phyloP scores from a whole-genome alignment of 1,140 invertebrate species.

The Copidosoma floridanum region DNA sequence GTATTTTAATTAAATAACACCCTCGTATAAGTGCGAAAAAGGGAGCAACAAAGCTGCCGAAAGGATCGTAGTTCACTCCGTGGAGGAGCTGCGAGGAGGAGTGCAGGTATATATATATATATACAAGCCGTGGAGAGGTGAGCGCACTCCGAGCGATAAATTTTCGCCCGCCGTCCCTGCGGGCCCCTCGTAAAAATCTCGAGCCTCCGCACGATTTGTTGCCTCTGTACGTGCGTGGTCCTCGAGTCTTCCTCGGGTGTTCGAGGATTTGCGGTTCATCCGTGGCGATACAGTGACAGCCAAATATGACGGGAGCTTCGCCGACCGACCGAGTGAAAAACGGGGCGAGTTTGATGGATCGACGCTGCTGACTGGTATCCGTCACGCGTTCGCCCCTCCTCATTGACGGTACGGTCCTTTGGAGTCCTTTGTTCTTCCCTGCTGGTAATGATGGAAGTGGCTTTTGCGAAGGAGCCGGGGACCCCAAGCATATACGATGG shows the following conservation, averaged over 20 bases:
- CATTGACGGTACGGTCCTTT: too few species aligned
- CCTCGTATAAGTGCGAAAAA: too few species aligned
- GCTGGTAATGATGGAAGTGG: too few species aligned
- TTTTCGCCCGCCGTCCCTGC: neutral
- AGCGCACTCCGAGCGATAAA: too few species aligned
- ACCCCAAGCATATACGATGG: neutral
- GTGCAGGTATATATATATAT: too few species aligned
- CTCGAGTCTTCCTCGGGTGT: too few species aligned
- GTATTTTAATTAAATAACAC: conserved; percentile 1
- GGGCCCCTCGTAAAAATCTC: conserved; percentile 2
- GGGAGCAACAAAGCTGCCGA: too few species aligned
- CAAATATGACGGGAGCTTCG: conserved; percentile 22
- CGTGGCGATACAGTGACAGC: conserved; percentile 5
- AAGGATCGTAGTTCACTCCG: neutral
- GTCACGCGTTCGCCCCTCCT: conserved; percentile 34
- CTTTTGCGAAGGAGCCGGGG: conserved; percentile 12
- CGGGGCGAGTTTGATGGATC: conserved; percentile 38
- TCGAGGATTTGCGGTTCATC: too few species aligned
- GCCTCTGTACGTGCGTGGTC: neutral
- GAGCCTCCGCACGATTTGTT: conserved; percentile 3
- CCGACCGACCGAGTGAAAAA: conserved; percentile 22
- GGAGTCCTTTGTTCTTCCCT: too few species aligned
- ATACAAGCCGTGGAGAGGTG: too few species aligned
- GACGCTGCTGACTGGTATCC: conserved; percentile 36
- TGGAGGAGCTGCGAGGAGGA: too few species aligned